These are phyloP conservation scores for Thalassophryne amazonica DNA, from an alignment of 2,797 vertebrate genomes.

Conservation along the genomic window DNA sequence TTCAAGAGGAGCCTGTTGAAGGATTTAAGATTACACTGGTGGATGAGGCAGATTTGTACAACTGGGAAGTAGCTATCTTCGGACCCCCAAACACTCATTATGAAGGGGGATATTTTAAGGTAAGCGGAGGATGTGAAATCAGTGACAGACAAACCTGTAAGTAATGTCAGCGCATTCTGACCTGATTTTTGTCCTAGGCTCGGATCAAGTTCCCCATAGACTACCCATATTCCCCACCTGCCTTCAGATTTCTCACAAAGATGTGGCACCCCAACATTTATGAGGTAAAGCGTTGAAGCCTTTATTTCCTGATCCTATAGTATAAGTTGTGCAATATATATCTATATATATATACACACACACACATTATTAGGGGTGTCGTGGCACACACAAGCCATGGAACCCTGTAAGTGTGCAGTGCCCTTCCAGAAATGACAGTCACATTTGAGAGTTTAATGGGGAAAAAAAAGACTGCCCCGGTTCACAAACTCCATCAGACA, in stretches of 20 bases:
- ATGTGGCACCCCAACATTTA: constrained; percentile 99
- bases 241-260: constrained; percentile 96
- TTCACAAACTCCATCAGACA: too few relatives aligned
- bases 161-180: background rate
- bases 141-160: background rate
- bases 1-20: constrained; percentile 98
- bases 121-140: constrained; percentile 48
- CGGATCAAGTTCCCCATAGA: constrained; percentile 95
- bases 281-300: constrained; percentile 77
- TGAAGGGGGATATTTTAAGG: constrained; percentile 97
- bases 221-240: constrained; percentile 95
- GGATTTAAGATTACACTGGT: constrained; percentile 95
- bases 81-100: constrained; percentile 96
- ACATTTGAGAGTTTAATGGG: too few relatives aligned
- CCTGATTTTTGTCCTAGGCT: constrained; percentile 75
- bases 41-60: constrained; percentile 95
- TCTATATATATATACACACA: too few relatives aligned
- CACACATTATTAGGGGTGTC: too few relatives aligned
- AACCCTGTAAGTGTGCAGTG: too few relatives aligned
- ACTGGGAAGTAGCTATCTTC: constrained; percentile 99
- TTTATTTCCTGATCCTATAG: too few relatives aligned
- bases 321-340: too few relatives aligned
- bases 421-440: too few relatives aligned
- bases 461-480: too few relatives aligned
- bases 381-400: too few relatives aligned